Percentiles rank a stretch among this genome's conserved stretches.
Conservation (phyloP, 2,113 vertebrate genomes). For the Syrmaticus mikado region DNA sequence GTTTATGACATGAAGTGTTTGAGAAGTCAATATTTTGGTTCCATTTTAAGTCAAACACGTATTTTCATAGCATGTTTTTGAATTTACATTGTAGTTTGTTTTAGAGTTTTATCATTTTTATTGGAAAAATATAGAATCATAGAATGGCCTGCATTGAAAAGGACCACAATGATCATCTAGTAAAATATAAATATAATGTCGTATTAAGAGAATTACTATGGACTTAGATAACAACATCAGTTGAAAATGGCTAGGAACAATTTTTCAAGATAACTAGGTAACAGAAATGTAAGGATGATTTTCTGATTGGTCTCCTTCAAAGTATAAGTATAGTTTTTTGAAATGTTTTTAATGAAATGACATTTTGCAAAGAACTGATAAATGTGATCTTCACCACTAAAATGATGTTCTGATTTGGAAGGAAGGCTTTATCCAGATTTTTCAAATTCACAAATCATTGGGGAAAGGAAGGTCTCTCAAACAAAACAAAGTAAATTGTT, state of each 20-base stretch:
- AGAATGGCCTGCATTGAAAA: too few species aligned
- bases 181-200: too few species aligned
- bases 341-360: too few species aligned
- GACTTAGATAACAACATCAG: background rate
- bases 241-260: background rate
- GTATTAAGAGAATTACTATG: background rate
- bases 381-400: background rate
- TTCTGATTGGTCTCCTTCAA: background rate
- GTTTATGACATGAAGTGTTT: background rate
- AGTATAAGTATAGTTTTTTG: background rate
- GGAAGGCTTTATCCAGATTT: background rate
- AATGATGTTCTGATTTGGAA: rapidly evolving
- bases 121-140: background rate
- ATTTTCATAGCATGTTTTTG: background rate
- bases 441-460: background rate
- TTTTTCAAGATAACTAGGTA: background rate
- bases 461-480: background rate
- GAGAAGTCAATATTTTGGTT: background rate
- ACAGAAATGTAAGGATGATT: background rate
- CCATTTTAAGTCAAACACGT: background rate
- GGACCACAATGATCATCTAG: too few species aligned
- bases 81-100: background rate
- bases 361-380: background rate
- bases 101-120: background rate
- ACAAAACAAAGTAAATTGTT: background rate